A percentile compares a stretch with the other conserved stretches of the same genome.
phyloP scores from a whole-genome alignment of 2,113 vertebrate species.

The Atrichornis clamosus region DNA sequence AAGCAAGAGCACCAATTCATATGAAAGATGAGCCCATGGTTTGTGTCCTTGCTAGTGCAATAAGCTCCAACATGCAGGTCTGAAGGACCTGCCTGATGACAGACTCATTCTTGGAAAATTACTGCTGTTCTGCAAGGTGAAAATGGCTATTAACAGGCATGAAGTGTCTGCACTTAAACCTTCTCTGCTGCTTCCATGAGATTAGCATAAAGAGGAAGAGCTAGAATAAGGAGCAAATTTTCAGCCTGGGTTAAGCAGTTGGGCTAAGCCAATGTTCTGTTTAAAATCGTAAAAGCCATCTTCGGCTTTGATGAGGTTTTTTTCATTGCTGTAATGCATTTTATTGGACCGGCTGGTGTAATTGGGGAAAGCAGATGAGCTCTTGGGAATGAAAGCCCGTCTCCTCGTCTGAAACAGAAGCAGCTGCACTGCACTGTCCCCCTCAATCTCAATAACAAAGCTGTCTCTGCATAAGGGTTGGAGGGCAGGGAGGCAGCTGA shows the following conservation, averaged over 20 bases:
- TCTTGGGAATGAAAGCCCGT: neutral
- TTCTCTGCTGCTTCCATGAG: neutral
- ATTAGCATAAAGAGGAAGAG: neutral
- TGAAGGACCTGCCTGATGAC: constrained; percentile 5
- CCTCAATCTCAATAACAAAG: neutral
- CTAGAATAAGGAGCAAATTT: neutral
- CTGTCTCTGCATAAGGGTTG: neutral
- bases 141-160: neutral
- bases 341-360: constrained; percentile 7
- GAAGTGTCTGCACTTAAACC: neutral
- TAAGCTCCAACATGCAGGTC: neutral
- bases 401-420: neutral
- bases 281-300: neutral
- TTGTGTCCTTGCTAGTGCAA: neutral
- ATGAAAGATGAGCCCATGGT: neutral
- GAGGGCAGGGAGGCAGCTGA: neutral
- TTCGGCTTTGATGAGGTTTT: neutral
- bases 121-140: constrained; percentile 10
- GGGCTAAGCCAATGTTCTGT: neutral
- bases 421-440: neutral
- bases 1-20: neutral
- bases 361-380: neutral
- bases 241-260: constrained; percentile 1
- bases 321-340: neutral
- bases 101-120: neutral